phyloP scores from a whole-genome alignment of 2,888 invertebrate genomes.

The Sipunculus nudus region DNA sequence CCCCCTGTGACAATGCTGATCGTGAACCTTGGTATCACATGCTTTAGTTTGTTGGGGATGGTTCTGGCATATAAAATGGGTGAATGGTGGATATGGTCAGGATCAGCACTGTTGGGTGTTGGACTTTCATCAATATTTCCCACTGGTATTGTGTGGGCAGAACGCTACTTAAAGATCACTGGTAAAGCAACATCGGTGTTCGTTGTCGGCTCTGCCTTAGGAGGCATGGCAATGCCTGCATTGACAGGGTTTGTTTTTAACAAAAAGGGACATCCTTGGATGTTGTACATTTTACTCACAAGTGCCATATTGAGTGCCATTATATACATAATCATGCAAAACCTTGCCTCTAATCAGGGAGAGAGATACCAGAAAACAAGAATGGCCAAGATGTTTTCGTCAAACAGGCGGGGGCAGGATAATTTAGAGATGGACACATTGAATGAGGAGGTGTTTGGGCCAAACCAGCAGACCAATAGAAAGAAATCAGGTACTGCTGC shows the following conservation, averaged over 20 bases:
- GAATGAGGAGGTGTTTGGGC: no score
- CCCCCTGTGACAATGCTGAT: slow-evolving; percentile 64
- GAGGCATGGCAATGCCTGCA: slow-evolving; percentile 66
- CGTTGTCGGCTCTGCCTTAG: slow-evolving; percentile 66
- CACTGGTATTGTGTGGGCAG: slow-evolving; percentile 67
- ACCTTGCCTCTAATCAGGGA: slow-evolving; percentile 53
- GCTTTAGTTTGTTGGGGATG: slow-evolving; percentile 55
- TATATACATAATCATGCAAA: slow-evolving; percentile 59
- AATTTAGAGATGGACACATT: slow-evolving; percentile 13
- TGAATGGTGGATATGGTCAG: slow-evolving; percentile 64
- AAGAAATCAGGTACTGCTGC: no score
- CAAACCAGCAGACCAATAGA: no score
- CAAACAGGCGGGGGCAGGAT: not conserved
- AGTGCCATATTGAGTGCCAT: slow-evolving; percentile 50
- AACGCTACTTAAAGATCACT: slow-evolving; percentile 65
- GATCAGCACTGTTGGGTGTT: slow-evolving; percentile 64
- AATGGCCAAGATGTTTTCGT: not conserved
- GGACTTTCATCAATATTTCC: slow-evolving; percentile 69
- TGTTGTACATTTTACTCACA: slow-evolving; percentile 63
- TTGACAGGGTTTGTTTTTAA: slow-evolving; percentile 63
- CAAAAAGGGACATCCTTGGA: slow-evolving; percentile 53
- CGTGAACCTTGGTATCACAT: slow-evolving; percentile 55
- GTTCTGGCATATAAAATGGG: slow-evolving; percentile 39
- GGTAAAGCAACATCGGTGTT: slow-evolving; percentile 68
- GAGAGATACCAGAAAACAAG: slow-evolving; percentile 36